These are phyloP conservation scores for Halcyon chelicuti DNA, from an alignment of 2,797 vertebrate species.

Conservation along the genomic window DNA sequence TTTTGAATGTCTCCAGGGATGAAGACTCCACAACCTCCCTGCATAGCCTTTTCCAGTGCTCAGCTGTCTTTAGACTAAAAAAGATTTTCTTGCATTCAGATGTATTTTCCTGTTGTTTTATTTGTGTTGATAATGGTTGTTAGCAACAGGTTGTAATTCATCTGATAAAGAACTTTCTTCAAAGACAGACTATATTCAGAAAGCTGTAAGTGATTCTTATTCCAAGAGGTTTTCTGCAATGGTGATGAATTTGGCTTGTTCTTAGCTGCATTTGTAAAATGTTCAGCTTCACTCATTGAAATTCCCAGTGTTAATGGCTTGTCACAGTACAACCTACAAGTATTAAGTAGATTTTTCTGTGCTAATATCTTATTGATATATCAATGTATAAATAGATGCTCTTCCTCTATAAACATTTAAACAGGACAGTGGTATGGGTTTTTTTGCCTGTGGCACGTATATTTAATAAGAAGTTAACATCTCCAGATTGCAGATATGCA, in stretches of 20 bases:
- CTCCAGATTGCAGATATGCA: background rate
- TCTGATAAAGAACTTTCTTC: background rate
- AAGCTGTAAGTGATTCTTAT: background rate
- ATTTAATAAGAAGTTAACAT: background rate
- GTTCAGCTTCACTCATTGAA: background rate
- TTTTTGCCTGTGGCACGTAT: background rate
- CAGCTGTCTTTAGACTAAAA: background rate
- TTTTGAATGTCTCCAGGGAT: background rate
- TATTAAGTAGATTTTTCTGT: constrained; percentile 14
- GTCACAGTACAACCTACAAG: background rate
- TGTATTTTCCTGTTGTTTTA: background rate
- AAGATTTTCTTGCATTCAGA: background rate
- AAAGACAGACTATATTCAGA: background rate
- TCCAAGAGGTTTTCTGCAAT: background rate
- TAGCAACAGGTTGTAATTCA: background rate
- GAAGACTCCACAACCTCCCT: background rate
- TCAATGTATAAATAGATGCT: background rate
- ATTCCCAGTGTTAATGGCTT: background rate
- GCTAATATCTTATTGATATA: background rate
- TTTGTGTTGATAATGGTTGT: background rate
- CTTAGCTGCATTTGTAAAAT: background rate
- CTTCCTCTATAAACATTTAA: background rate
- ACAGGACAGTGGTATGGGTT: background rate
- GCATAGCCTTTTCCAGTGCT: background rate
- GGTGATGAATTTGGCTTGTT: background rate